Conservation (phyloP, 2,888 invertebrate genomes). For the Stenodera caucasica region DNA sequence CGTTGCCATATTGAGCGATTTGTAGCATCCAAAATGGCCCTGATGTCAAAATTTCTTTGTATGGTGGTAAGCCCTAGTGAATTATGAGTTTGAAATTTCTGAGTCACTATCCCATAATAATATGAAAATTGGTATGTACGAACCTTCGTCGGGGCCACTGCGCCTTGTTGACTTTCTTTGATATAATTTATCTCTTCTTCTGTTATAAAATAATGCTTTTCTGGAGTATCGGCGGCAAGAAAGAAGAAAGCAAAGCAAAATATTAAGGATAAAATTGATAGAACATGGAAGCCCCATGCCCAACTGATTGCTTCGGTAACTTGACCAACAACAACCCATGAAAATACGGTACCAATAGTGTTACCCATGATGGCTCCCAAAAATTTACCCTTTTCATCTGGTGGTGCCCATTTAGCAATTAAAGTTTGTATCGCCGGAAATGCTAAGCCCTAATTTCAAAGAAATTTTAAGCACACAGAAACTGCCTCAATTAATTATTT, state of each 20-base stretch:
- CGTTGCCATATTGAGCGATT: conserved; percentile 37
- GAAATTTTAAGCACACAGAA: conserved; percentile 21
- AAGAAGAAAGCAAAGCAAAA: conserved; percentile 66
- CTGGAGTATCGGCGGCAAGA: conserved; percentile 66
- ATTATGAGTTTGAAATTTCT: neutral
- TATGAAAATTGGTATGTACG: conserved; percentile 30
- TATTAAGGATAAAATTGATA: conserved; percentile 60
- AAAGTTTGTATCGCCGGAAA: conserved; percentile 68
- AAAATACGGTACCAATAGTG: conserved; percentile 70
- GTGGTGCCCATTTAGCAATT: conserved; percentile 74
- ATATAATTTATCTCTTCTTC: conserved; percentile 67
- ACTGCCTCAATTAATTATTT: conserved; percentile 50
- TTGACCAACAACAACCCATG: conserved; percentile 69
- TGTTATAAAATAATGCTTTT: conserved; percentile 64
- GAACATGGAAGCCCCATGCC: conserved; percentile 63
- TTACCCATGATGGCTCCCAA: conserved; percentile 73
- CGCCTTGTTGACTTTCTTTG: conserved; percentile 33
- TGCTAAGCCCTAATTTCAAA: conserved; percentile 59
- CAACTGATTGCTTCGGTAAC: conserved; percentile 53
- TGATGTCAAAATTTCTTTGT: conserved; percentile 32
- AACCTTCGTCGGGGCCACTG: conserved; percentile 37
- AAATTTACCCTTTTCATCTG: conserved; percentile 74
- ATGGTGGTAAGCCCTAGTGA: conserved; percentile 35
- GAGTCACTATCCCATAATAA: no score
- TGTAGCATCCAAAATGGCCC: conserved; percentile 37